Base-by-base conservation (phyloP, 2,888 invertebrate species). In the Ariolimax columbianus region DNA sequence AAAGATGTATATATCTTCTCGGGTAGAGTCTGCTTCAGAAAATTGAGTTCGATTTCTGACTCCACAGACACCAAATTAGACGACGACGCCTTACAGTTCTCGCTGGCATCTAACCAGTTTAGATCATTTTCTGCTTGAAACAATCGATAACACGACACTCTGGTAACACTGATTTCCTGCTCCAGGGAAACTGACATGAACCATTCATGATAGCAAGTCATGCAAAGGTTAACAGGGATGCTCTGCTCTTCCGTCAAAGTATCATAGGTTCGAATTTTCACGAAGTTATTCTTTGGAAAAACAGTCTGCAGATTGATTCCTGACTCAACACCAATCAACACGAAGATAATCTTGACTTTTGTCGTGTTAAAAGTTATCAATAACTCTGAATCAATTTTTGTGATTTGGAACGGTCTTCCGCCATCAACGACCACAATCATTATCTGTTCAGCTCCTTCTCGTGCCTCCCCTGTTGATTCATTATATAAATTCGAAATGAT, bases 381-480 rank as follows among this genome's bases (percentile, higher is more conserved):
- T 30, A 66, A 63, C 30, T 78, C 78, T 14, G 78, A 78, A 30
- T 78, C 78, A 40, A 63, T 66, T 19, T 78, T 78, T 26, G 78
- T 78, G n/a, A 78, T 78, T 23, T 78, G 78, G 33, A 78, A 78
- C 7, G 78, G 78, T 36, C 66, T 63, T 4, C 78, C 78, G 4
- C 78, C 78, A 66, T 78, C 78, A 9, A 78, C 63, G 1, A 78
- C 78, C n/a, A 78, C 66, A n/a, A 78, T n/a, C 36, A 78, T 66
- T 9, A 78, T 40, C 43, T 78, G 59, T 51, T 63, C 78, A n/a
- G 78, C 78, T 3, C 55, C 63, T 40, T 66, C 63, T 14, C 78
- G 38, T 11, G 66, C 78, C 9, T 14, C 26, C 1, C 7, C 3
- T 23, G 19, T 19, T 17, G 40, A 26, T 38, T 40, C n/a, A 11